Base-by-base conservation (phyloP, 2,888 invertebrate species). In the Macrosiphum euphorbiae region DNA sequence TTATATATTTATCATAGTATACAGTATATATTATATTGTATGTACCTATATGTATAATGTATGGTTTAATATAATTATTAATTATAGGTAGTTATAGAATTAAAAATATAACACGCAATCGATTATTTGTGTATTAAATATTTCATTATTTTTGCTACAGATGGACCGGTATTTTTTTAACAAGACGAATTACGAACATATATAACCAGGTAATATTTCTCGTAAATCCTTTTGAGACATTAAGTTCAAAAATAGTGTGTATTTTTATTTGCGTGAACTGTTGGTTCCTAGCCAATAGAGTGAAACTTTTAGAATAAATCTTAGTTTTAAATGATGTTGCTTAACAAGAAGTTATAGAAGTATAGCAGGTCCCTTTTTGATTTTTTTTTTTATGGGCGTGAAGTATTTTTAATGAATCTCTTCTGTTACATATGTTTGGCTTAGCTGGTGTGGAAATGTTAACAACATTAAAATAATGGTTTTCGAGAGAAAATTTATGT, bases 181-280 rank as follows among this genome's bases (percentile, higher is more conserved):
- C 84, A 86, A 94, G 90, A 94, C 58, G 20, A 61, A 90, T 84
- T 85, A 90, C 93, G 47, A 86, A 90, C 88, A 94, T 50, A 85
- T 61, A 50, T 90, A 61, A 94, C 11, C 93, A 94, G 93, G 93
- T 94, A 94, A 93, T 20, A 93, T 28, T 78, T 55, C 28, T 78
- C 35, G 55, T 41, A 92, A 78, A 92, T 88, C 24, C 24, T 92
- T 47, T 58, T 28, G 8, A 91, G 2, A 78, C 24, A 88, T 58
- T 28, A 11, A 61, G 86, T 87, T 58, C 78, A 84, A 52, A 1
- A 55, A 84, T 41, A 26, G 55, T 55, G 55, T 44, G 5, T 91
- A 55, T 85, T 52, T 50, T 16, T 28, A 52, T 58, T 88, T 67
- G n/a, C 13, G 78, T 35, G 67, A 16, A 8, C 41, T 35, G 28